These are phyloP conservation scores for Eustalomyia histrio DNA, from an alignment of 2,888 invertebrate genomes.

Conservation along the genomic window DNA sequence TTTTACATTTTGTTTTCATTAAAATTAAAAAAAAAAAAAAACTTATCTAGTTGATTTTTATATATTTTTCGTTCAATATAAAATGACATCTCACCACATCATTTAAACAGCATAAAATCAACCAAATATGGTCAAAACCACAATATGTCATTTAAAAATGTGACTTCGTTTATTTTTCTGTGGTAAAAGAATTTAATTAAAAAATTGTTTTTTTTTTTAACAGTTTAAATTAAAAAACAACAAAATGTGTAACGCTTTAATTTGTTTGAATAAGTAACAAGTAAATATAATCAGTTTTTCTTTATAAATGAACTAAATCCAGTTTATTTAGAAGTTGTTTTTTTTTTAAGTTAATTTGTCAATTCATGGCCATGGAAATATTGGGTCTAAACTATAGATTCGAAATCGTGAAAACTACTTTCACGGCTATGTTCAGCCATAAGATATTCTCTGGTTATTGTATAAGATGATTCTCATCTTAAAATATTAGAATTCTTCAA, in stretches of 20 bases:
- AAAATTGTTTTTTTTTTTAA: constrained; percentile 7
- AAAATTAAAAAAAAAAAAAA: background rate
- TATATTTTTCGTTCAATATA: constrained; percentile 17
- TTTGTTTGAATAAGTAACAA: background rate
- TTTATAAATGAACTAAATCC: background rate
- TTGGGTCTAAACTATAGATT: no score
- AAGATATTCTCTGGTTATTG: no score
- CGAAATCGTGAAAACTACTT: no score
- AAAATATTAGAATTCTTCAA: no score
- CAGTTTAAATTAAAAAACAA: constrained; percentile 15
- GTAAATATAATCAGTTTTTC: background rate
- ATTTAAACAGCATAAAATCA: constrained; percentile 43
- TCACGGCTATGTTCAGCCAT: no score
- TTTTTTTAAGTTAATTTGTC: no score
- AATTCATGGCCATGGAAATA: no score
- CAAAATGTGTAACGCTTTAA: constrained; percentile 4
- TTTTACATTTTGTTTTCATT: constrained; percentile 21
- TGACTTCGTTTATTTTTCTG: constrained; percentile 20
- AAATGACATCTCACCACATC: constrained; percentile 43
- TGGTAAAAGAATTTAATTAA: constrained; percentile 50
- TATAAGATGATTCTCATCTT: no score
- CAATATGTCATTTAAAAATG: constrained; percentile 55
- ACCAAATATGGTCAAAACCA: constrained; percentile 56
- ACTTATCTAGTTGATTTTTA: constrained; percentile 32
- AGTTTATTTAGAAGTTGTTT: no score